Evolutionary conservation across 1,140 invertebrate genomes (phyloP), one percentile per base, ranked within the genome.

Genomic region (Drepana arcuata): DNA sequence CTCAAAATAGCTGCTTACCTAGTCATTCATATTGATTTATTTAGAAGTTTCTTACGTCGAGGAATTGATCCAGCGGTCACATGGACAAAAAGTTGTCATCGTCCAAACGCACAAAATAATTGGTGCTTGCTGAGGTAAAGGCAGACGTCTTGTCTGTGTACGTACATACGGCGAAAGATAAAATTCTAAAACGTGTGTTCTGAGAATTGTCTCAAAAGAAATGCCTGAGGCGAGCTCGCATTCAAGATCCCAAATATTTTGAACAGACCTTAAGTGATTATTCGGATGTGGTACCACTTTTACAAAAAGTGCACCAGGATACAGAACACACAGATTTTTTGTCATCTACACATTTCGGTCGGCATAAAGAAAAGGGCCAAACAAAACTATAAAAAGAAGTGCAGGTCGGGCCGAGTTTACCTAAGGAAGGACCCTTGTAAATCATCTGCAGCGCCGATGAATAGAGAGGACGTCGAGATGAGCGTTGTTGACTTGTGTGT

Each of bases 341-440:
- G 64, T 77, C 43, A 44, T 44, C 42, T 61, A 54, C 57, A 69
- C 68, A 68, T 68, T 68, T 68, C 63, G 60, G 59, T 64, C 69
- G 68, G 64, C 64, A 72, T 71, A 72, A 67, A 52, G 58, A 57
- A 62, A 74, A 74, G 59, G 64, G 32, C 48, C 63, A 70, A 55
- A 70, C 71, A 74, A 65, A 67, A 70, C 60, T 78, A 80, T 67
- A 82, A 79, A 75, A 80, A 80, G 69, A 72, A 67, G 63, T 64
- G 60, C 57, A 82, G 67, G 66, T 68, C 73, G 69, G 61, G 28
- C 56, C 60, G 50, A 69, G 73, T 80, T 79, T 82, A 80, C 78
- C 78, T 77, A 80, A 79, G 74, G 60, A 79, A 72, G 67, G 78
- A 72, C 72, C 75, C 78, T 80, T 80, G 78, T 80, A 82, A 82